These are phyloP conservation scores for Melipona beecheii DNA, from an alignment of 2,888 invertebrate genomes.

Conservation along the genomic window DNA sequence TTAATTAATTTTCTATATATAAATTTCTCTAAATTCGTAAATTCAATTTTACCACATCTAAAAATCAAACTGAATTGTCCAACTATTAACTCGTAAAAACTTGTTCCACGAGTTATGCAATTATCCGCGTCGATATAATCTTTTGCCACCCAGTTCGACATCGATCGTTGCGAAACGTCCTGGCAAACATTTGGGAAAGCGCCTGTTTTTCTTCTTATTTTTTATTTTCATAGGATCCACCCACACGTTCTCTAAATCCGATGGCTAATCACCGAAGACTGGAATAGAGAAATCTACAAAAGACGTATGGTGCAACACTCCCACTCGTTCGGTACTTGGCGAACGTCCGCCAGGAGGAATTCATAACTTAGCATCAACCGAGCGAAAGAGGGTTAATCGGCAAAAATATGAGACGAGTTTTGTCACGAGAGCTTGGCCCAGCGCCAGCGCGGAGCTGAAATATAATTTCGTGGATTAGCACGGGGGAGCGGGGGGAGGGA, in stretches of 20 bases:
- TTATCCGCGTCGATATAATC: background rate
- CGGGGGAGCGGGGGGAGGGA: conserved; percentile 4
- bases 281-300: conserved; percentile 66
- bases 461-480: conserved; percentile 81
- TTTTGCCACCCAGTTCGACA: background rate
- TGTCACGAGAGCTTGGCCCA: conserved; percentile 39
- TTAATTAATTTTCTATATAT: too few relatives aligned
- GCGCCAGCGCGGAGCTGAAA: conserved; percentile 62
- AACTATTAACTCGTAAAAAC: too few relatives aligned
- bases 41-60: background rate
- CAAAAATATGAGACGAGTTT: conserved; percentile 78
- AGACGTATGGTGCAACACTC: conserved; percentile 45
- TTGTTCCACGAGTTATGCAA: background rate
- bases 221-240: background rate
- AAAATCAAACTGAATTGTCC: too few relatives aligned
- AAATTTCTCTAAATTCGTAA: too few relatives aligned
- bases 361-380: conserved; percentile 81
- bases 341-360: conserved; percentile 72
- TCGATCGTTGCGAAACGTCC: background rate
- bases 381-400: conserved; percentile 79
- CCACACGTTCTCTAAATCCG: conserved; percentile 44
- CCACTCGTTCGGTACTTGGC: conserved; percentile 42
- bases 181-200: conserved; percentile 1
- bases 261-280: conserved; percentile 42
- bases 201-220: too few relatives aligned